Conservation (phyloP, 2,797 vertebrate genomes). For the Propithecus perrieri region DNA sequence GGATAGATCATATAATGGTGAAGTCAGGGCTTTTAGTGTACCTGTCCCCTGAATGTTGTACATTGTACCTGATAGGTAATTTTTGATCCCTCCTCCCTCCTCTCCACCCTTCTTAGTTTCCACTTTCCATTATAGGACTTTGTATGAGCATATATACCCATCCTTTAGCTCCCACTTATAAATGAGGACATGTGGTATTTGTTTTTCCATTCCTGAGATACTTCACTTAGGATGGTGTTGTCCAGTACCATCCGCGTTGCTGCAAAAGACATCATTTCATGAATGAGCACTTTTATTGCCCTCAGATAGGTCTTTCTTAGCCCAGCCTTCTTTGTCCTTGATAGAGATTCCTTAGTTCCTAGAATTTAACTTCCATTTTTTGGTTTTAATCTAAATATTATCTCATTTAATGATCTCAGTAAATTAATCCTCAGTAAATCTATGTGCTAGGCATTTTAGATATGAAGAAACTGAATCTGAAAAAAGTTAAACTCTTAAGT, state of each 20-base stretch:
- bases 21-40: not conserved
- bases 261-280: not conserved
- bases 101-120: not conserved
- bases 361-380: not conserved
- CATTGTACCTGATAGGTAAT: not conserved
- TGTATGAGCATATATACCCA: not conserved
- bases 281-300: not conserved
- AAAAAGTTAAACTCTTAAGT: not conserved
- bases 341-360: not conserved
- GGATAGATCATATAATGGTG: not conserved
- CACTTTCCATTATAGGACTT: not conserved
- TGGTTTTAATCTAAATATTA: not conserved
- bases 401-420: not conserved
- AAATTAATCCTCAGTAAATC: not conserved
- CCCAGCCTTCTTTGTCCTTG: not conserved
- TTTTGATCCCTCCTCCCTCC: not conserved
- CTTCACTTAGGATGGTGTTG: not conserved
- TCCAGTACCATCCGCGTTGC: not conserved
- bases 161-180: not conserved
- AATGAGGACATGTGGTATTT: not conserved
- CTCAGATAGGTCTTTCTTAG: not conserved
- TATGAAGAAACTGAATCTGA: not conserved
- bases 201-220: not conserved
- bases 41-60: not conserved
- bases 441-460: not conserved